Percentiles rank a stretch among this genome's conserved stretches.
Conservation (phyloP, 2,888 invertebrate species). For the Acronicta aceris region DNA sequence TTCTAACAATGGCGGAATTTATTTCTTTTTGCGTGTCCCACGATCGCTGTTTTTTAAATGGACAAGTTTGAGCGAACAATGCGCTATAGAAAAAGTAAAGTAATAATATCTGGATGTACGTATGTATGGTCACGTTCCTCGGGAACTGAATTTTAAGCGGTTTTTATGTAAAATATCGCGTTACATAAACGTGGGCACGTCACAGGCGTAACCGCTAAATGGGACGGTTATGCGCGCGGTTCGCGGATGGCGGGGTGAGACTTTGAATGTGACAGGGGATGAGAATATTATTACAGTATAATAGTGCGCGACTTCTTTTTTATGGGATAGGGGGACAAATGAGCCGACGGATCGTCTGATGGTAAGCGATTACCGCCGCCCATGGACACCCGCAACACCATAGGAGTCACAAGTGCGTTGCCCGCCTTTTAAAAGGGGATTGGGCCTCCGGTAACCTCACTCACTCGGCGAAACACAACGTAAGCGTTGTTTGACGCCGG, state of each 20-base stretch:
- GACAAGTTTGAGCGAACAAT: constrained; percentile 18
- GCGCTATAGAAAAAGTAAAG: constrained; percentile 3
- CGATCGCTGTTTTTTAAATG: constrained; percentile 10
- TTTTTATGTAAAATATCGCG: constrained; percentile 37
- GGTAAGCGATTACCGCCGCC: too few relatives aligned
- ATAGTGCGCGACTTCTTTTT: too few relatives aligned
- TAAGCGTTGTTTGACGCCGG: too few relatives aligned
- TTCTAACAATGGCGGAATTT: constrained; percentile 15
- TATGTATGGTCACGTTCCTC: constrained; percentile 44
- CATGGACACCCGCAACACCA: too few relatives aligned
- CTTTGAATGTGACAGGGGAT: background rate
- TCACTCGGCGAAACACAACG: too few relatives aligned
- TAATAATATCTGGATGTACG: constrained; percentile 38
- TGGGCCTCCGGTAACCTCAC: too few relatives aligned
- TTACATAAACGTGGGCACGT: constrained; percentile 14
- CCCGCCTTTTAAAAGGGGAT: too few relatives aligned
- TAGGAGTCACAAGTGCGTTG: too few relatives aligned
- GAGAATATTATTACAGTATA: background rate
- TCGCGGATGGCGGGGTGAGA: background rate
- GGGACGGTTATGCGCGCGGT: constrained; percentile 3
- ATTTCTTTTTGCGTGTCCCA: constrained; percentile 3
- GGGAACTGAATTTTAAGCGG: constrained; percentile 36
- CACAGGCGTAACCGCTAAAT: constrained; percentile 10
- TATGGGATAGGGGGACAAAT: too few relatives aligned
- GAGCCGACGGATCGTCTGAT: too few relatives aligned